A percentile compares a stretch with the other conserved stretches of the same genome.
Evolutionary conservation across 1,140 invertebrate genomes (phyloP).

Genomic region (Diprion similis): DNA sequence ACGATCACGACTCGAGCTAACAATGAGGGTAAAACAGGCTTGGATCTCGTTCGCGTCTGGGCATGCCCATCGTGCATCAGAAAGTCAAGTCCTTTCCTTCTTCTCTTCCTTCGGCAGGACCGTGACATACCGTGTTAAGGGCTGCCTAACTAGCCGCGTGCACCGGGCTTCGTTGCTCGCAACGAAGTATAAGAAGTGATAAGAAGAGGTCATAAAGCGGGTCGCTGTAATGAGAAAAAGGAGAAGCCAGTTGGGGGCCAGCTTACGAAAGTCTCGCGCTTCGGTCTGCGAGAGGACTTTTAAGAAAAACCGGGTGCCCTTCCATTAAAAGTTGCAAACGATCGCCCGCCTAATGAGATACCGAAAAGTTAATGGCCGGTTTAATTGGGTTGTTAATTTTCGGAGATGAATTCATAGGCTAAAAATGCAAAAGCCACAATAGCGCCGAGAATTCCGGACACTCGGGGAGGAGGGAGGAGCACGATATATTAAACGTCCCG

Average conservation of each 20-base stretch:
- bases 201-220: slow-evolving; percentile 40
- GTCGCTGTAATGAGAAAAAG: slow-evolving; percentile 40
- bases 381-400: slow-evolving; percentile 58
- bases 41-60: no score
- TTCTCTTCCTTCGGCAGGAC: neutral
- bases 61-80: no score
- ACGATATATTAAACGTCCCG: slow-evolving; percentile 48
- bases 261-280: neutral
- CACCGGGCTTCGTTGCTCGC: neutral
- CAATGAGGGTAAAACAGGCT: no score
- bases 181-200: slow-evolving; percentile 23
- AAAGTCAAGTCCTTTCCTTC: no score
- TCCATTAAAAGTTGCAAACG: slow-evolving; percentile 49
- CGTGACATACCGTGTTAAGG: neutral
- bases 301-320: slow-evolving; percentile 40
- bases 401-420: slow-evolving; percentile 55
- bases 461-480: slow-evolving; percentile 34
- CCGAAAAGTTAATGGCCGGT: slow-evolving; percentile 49
- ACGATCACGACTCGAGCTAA: no score
- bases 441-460: slow-evolving; percentile 34
- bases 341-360: slow-evolving; percentile 51
- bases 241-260: neutral
- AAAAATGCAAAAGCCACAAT: slow-evolving; percentile 53
- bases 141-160: neutral
- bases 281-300: slow-evolving; percentile 9